phyloP scores from a whole-genome alignment of 2,113 vertebrate species.

The Vanacampus margaritifer region DNA sequence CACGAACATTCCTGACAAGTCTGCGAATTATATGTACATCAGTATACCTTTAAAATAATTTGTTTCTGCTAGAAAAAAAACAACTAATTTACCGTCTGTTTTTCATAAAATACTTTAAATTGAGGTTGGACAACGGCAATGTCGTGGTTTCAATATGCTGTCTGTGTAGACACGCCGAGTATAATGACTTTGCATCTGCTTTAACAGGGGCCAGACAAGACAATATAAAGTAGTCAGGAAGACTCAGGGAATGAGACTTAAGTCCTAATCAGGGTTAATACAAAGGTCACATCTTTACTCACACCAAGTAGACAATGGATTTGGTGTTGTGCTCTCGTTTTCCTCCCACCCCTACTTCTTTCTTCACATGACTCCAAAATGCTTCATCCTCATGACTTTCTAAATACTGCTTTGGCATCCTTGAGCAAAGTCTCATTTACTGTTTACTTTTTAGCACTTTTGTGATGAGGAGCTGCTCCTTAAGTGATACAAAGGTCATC shows the following conservation, averaged over 20 bases:
- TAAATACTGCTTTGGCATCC: constrained; percentile 17
- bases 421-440: constrained; percentile 8
- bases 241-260: background rate
- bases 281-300: constrained; percentile 14
- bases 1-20: no score
- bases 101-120: background rate
- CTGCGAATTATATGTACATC: no score
- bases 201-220: background rate
- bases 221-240: background rate
- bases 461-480: background rate
- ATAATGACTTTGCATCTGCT: background rate
- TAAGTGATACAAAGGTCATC: background rate
- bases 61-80: no score
- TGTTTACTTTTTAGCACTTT: constrained; percentile 26
- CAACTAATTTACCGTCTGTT: no score
- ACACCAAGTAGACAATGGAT: constrained; percentile 2
- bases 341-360: background rate
- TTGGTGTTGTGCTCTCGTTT: background rate
- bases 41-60: no score
- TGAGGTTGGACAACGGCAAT: background rate
- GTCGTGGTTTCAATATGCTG: background rate
- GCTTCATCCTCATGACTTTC: constrained; percentile 4
- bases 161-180: background rate
- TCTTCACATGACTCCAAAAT: constrained; percentile 25
- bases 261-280: background rate